Conservation (phyloP, 2,888 invertebrate species). For the Trimorus sp. region DNA sequence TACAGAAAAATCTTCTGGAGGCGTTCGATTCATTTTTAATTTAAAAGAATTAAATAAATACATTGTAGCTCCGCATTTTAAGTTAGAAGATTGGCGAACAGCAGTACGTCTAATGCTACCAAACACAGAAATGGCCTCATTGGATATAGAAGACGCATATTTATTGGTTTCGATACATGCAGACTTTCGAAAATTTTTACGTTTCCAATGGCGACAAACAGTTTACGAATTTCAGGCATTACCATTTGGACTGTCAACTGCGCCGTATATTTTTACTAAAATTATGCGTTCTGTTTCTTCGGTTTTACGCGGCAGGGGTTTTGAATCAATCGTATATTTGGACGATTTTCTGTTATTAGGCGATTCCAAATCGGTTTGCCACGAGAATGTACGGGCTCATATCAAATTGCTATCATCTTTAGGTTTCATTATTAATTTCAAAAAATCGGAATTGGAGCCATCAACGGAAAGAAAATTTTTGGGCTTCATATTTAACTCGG, state of each 20-base stretch:
- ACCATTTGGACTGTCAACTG: constrained; percentile 9
- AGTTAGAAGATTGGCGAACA: constrained; percentile 33
- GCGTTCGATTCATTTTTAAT: constrained; percentile 38
- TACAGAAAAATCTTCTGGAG: constrained; percentile 35
- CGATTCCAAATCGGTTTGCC: neutral
- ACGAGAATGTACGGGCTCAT: constrained; percentile 10
- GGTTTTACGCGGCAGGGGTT: neutral
- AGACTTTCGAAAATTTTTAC: constrained; percentile 9
- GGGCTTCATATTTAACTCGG: neutral
- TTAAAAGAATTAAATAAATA: constrained; percentile 17
- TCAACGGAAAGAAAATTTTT: neutral
- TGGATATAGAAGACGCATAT: constrained; percentile 21
- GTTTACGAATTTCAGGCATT: constrained; percentile 16
- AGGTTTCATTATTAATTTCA: constrained; percentile 22
- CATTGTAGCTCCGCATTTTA: constrained; percentile 26
- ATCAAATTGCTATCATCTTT: neutral
- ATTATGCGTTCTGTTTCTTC: constrained; percentile 13
- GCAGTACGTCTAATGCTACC: constrained; percentile 33
- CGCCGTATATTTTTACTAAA: constrained; percentile 28
- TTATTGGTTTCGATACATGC: neutral
- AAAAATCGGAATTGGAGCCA: neutral
- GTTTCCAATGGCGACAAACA: constrained; percentile 28
- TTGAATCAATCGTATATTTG: constrained; percentile 25
- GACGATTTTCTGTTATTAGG: constrained; percentile 28
- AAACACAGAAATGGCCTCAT: constrained; percentile 18